Evolutionary conservation across 2,113 vertebrate genomes (phyloP).

Genomic region (Pseudopipra pipra): DNA sequence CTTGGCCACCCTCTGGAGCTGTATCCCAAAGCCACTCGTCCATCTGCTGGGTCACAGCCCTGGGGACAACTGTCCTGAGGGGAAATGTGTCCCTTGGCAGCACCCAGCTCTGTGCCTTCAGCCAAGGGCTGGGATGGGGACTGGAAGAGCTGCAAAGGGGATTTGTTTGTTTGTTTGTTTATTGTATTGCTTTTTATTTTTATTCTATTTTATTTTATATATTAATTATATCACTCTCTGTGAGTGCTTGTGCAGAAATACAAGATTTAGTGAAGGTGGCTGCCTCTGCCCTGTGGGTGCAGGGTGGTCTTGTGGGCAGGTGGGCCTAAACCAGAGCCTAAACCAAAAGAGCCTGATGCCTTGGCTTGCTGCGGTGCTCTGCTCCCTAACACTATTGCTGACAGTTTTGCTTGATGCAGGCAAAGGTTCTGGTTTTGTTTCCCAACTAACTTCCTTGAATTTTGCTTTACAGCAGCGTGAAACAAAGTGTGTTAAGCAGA

Average conservation of each 20-base stretch:
- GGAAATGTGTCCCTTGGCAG: neutral
- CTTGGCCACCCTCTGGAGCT: neutral
- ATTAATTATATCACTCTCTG: accelerated
- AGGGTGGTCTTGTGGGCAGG: neutral
- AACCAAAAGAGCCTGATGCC: neutral
- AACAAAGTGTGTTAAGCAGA: neutral
- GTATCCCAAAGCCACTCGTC: accelerated
- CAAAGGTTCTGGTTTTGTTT: neutral
- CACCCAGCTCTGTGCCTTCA: neutral
- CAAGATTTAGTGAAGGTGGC: accelerated
- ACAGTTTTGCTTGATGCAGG: neutral
- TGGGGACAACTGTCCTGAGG: neutral
- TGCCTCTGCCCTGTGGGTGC: accelerated
- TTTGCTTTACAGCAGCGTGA: neutral
- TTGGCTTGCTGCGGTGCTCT: neutral
- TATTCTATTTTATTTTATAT: neutral
- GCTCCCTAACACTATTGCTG: neutral
- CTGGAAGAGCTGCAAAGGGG: accelerated
- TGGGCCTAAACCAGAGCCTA: too few species aligned
- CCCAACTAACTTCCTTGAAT: neutral
- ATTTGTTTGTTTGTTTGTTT: neutral
- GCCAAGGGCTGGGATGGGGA: neutral
- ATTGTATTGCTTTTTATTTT: too few species aligned
- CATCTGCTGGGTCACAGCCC: neutral
- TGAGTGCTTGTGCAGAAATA: neutral